Base-by-base conservation (phyloP, 2,888 invertebrate species). In the Melanostoma mellinum region DNA sequence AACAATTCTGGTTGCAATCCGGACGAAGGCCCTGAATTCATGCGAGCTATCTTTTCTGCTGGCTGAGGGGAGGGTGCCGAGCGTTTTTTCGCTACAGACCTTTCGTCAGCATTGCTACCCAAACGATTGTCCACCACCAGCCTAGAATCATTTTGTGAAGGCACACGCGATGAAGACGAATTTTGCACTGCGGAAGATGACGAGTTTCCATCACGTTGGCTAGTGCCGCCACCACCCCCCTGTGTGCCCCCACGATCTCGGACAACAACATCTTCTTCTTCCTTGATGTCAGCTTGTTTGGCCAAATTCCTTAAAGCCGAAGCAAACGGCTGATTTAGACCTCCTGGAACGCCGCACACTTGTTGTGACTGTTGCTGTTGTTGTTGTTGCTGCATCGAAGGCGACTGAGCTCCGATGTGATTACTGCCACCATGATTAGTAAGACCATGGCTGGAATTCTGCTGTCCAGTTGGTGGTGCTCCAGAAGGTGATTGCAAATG, bases 231-330 rank as follows among this genome's bases (percentile, higher is more conserved):
- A 93, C 94, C 88, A 93, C 94, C n/a, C 89, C 92, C 92, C 88
- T 94, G 94, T 86, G 95, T 95, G 73, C 95, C 95, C 3, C 79
- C 86, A 10, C 90, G 88, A 33, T 90, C 90, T 0, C 89, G 85
- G 71, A 89, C 86, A 44, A 86, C 86, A 42, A 88, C 87, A 36
- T 90, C 90, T 89, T 94, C 94, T 88, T 94, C 95, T 89, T 93
- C 92, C 88, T 94, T 94, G 87, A 95, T 96, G 78, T 96, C 96
- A 32, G 97, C 97, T 91, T 98, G 97, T 92, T 98, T 97, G 85
- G 98, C 98, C 86, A 98, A 93, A 90, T 96, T 97, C 77, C 98
- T 94, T 67, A 98, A 92, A 33, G 98, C 98, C 56, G 97, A 97
- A 67, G 98, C 97, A 92, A 98, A 98, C 77, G 97, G 97, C 3